phyloP scores from a whole-genome alignment of 2,797 vertebrate genomes.

The Argyrosomus regius region DNA sequence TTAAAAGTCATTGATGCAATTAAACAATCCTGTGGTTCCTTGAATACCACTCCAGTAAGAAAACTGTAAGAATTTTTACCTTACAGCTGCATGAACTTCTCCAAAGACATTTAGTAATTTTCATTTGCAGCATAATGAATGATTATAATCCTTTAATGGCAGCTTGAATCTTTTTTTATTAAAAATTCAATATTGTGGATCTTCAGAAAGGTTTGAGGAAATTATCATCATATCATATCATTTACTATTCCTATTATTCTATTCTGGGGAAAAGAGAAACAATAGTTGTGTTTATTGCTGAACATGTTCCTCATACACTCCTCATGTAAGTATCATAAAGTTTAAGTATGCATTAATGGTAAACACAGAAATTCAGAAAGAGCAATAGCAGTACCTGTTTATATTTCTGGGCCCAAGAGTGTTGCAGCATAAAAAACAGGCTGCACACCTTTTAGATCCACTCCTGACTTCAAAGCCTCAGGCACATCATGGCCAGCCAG shows the following conservation, averaged over 20 bases:
- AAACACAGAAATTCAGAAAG: constrained; percentile 22
- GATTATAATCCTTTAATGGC: constrained; percentile 29
- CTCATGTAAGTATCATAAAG: not conserved
- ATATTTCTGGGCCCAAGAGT: constrained; percentile 24
- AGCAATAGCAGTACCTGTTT: not conserved
- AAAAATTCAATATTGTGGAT: constrained; percentile 15
- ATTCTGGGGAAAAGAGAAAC: constrained; percentile 12
- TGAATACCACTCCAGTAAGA: constrained; percentile 36
- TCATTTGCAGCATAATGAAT: constrained; percentile 13
- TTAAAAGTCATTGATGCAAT: constrained; percentile 64
- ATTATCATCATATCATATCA: not conserved
- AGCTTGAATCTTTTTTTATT: constrained; percentile 19
- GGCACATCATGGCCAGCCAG: constrained; percentile 61
- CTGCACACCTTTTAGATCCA: constrained; percentile 63
- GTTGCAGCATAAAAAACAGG: constrained; percentile 39
- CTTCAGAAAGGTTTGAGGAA: constrained; percentile 8
- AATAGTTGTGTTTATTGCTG: constrained; percentile 7
- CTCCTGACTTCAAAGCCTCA: constrained; percentile 77
- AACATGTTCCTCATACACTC: constrained; percentile 4
- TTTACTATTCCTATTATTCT: not conserved
- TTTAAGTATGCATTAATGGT: constrained; percentile 4
- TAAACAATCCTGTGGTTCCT: constrained; percentile 49
- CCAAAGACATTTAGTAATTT: constrained; percentile 23
- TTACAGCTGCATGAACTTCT: constrained; percentile 9
- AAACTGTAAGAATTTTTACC: constrained; percentile 37